These are phyloP conservation scores for Thunnus maccoyii DNA, from an alignment of 2,113 vertebrate species.

Conservation along the genomic window DNA sequence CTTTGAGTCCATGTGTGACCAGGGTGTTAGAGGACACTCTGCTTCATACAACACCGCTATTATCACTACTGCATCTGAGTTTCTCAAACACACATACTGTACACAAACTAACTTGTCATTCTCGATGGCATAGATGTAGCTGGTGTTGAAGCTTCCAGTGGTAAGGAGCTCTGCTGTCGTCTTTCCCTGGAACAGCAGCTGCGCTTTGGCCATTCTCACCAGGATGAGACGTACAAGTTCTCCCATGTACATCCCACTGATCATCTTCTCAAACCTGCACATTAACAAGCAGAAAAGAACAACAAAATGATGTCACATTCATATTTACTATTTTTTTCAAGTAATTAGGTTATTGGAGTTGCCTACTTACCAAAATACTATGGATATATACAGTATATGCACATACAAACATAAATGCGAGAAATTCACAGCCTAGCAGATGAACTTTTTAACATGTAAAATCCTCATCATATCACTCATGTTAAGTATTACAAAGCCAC, in stretches of 20 bases:
- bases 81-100: neutral
- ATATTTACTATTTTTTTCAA: neutral
- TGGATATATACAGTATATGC: neutral
- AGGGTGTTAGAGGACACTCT: too few relatives aligned
- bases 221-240: slow-evolving; percentile 96
- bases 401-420: neutral
- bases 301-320: neutral
- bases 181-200: slow-evolving; percentile 90
- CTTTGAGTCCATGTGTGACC: too few relatives aligned
- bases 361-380: neutral
- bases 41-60: too few relatives aligned
- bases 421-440: neutral
- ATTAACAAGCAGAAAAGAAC: neutral
- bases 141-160: slow-evolving; percentile 90
- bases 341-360: too few relatives aligned
- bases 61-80: too few relatives aligned
- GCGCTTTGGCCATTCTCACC: slow-evolving; percentile 94
- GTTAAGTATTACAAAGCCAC: too few relatives aligned
- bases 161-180: slow-evolving; percentile 88
- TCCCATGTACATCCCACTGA: slow-evolving; percentile 98
- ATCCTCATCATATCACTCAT: too few relatives aligned
- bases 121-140: slow-evolving; percentile 91
- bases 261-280: slow-evolving; percentile 99
- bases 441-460: too few relatives aligned
- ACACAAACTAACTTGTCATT: slow-evolving; percentile 81